Evolutionary conservation across 2,113 vertebrate species (phyloP).

Genomic region (Puffinus mauretanicus): DNA sequence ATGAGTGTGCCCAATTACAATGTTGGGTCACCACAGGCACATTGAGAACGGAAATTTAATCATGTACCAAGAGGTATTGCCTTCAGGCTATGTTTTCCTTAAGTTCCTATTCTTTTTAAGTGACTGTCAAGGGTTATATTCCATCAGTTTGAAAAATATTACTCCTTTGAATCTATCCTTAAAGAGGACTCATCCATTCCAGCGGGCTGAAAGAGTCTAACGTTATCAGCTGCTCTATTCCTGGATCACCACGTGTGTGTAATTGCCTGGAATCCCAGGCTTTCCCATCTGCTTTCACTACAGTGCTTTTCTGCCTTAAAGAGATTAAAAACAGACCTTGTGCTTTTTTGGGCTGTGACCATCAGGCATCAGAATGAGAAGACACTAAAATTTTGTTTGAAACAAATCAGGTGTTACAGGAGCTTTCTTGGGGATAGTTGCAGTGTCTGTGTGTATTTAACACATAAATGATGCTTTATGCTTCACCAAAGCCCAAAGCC

Average conservation of each 20-base stretch:
- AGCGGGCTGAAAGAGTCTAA: neutral
- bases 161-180: neutral
- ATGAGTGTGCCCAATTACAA: accelerated
- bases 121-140: neutral
- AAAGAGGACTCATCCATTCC: neutral
- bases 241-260: neutral
- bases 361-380: neutral
- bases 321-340: neutral
- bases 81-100: neutral
- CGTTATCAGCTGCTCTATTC: neutral
- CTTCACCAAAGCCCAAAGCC: neutral
- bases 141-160: neutral
- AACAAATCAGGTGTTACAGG: neutral
- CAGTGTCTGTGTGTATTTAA: neutral
- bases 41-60: neutral
- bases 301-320: neutral
- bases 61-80: neutral
- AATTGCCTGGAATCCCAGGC: slow-evolving; percentile 17
- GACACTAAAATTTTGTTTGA: neutral
- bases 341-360: neutral
- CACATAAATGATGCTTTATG: neutral
- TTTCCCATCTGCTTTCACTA: slow-evolving; percentile 52
- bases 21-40: neutral
- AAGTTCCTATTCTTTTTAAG: neutral
- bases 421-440: neutral